These are phyloP conservation scores for Limnothrissa miodon DNA, from an alignment of 2,113 vertebrate species.

Conservation along the genomic window DNA sequence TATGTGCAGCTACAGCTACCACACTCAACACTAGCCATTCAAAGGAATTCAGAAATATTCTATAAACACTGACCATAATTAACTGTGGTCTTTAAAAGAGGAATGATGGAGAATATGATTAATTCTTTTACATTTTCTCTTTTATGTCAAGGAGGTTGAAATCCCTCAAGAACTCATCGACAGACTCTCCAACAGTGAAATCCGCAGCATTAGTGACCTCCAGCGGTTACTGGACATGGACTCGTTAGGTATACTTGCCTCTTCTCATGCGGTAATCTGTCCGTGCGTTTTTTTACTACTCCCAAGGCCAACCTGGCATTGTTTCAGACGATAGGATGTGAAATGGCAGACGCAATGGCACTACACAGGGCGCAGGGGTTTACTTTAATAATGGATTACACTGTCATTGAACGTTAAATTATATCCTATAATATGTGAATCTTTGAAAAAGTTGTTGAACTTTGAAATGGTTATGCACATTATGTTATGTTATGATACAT, in stretches of 20 bases:
- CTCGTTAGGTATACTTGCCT: slow-evolving; percentile 80
- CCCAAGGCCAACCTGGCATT: neutral
- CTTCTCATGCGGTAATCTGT: neutral
- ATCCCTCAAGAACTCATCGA: slow-evolving; percentile 90
- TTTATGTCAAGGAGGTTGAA: slow-evolving; percentile 79
- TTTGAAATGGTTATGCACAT: neutral
- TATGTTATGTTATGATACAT: neutral
- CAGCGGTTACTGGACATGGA: slow-evolving; percentile 96
- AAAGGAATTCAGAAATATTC: neutral
- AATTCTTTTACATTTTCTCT: slow-evolving; percentile 28
- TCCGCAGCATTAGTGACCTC: slow-evolving; percentile 93
- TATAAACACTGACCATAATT: neutral
- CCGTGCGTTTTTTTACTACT: neutral
- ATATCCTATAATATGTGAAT: neutral
- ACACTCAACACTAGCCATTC: neutral
- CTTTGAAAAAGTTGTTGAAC: neutral
- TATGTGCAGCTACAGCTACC: neutral
- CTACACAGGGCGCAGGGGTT: neutral
- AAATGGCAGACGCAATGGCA: neutral
- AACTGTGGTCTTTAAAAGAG: neutral
- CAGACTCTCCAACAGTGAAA: slow-evolving; percentile 87
- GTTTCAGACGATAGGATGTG: neutral
- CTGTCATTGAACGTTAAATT: neutral
- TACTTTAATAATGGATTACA: neutral
- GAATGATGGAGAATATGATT: neutral